A percentile compares a stretch with the other conserved stretches of the same genome.
phyloP scores from a whole-genome alignment of 2,797 vertebrate genomes.

The Margarornis squamiger region DNA sequence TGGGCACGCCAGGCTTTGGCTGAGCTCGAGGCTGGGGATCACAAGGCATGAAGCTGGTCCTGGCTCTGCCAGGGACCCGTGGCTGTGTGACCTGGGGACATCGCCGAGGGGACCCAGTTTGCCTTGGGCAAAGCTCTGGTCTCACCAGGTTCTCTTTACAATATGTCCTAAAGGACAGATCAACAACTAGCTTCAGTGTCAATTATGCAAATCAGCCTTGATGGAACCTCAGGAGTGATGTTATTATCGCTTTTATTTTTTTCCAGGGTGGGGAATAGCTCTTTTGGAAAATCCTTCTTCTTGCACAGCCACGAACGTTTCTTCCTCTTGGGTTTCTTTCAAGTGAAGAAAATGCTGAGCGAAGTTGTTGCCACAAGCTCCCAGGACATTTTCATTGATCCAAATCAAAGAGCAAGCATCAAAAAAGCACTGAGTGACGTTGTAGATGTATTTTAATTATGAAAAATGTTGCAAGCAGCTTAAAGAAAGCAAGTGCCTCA shows the following conservation, averaged over 20 bases:
- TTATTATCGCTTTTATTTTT: background rate
- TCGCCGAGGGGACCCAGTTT: fast-evolving
- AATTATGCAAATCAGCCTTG: background rate
- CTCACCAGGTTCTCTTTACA: background rate
- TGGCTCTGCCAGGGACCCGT: background rate
- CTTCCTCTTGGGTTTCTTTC: slow-evolving; percentile 9
- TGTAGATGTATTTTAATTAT: slow-evolving; percentile 10
- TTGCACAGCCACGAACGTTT: background rate
- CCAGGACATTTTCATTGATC: slow-evolving; percentile 56
- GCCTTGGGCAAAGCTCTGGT: background rate
- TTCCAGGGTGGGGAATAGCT: background rate
- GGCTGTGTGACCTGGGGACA: background rate
- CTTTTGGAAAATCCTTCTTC: background rate
- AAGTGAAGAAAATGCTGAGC: slow-evolving; percentile 24
- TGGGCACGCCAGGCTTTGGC: background rate
- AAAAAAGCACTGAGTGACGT: background rate
- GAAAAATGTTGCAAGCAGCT: background rate
- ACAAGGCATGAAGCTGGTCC: fast-evolving
- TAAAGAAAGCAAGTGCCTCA: background rate
- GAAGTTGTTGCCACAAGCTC: slow-evolving; percentile 17
- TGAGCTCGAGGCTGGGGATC: fast-evolving
- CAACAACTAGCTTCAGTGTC: background rate
- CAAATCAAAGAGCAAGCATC: background rate
- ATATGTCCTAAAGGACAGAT: background rate
- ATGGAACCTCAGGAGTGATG: background rate